These are phyloP conservation scores for Ricordea florida DNA, from an alignment of 92 coral and sea anemone genomes.

Conservation along the genomic window DNA sequence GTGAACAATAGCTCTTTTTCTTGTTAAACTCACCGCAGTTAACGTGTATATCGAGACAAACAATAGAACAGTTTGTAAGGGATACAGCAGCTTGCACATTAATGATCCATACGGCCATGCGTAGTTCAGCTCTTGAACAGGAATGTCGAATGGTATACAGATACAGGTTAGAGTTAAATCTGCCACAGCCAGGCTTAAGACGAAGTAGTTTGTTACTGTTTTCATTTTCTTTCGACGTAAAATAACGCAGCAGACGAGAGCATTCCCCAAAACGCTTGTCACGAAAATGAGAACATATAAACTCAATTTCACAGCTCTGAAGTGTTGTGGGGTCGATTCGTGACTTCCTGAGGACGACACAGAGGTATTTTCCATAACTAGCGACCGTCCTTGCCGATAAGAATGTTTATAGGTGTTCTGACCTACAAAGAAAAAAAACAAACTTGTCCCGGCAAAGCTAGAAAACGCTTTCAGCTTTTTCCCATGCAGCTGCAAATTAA, in stretches of 20 bases:
- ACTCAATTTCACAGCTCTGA: no score
- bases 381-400: no score
- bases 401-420: no score
- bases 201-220: conserved; percentile 72
- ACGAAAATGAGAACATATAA: conserved; percentile 51
- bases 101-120: conserved; percentile 72
- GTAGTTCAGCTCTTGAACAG: conserved; percentile 63
- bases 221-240: conserved; percentile 63
- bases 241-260: conserved; percentile 63
- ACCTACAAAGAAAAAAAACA: no score
- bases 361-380: no score
- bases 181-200: conserved; percentile 73
- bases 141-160: conserved; percentile 76
- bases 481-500: no score
- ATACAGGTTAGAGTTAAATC: conserved; percentile 69
- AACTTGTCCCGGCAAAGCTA: no score
- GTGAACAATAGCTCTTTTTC: conserved; percentile 82
- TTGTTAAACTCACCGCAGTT: conserved; percentile 47
- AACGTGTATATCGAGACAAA: conserved; percentile 71
- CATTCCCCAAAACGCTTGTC: conserved; percentile 64
- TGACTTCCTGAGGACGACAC: no score
- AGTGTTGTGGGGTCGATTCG: no score
- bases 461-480: no score
- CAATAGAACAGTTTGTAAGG: conserved; percentile 69
- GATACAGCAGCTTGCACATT: conserved; percentile 72